Evolutionary conservation across 2,797 vertebrate genomes (phyloP).

Genomic region (Myiotriccus ornatus): DNA sequence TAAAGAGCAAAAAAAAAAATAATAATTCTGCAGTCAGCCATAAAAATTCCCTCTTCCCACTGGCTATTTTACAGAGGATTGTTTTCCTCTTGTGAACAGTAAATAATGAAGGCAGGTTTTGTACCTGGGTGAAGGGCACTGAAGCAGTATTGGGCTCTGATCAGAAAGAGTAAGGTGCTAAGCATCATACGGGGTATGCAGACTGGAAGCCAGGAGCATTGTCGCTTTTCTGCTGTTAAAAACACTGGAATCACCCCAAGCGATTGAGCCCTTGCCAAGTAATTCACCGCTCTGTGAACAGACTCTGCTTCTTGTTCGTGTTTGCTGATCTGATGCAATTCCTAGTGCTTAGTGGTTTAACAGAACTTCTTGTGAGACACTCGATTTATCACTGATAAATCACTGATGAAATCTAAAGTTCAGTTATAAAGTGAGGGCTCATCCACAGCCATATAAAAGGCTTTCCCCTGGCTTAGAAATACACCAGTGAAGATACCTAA

Average conservation of each 20-base stretch:
- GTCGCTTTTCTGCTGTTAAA: background rate
- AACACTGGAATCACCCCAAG: background rate
- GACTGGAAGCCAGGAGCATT: background rate
- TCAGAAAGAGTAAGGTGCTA: background rate
- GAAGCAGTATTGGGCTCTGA: background rate
- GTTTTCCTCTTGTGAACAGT: background rate
- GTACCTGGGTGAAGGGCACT: background rate
- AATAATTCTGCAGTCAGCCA: background rate
- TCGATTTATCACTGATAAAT: constrained; percentile 57
- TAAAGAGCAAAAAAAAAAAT: background rate
- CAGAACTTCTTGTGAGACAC: constrained; percentile 46
- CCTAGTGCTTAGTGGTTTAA: constrained; percentile 41
- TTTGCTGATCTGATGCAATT: constrained; percentile 48
- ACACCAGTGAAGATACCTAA: background rate
- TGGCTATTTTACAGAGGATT: constrained; percentile 12
- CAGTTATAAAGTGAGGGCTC: constrained; percentile 49
- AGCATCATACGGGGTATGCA: accelerated
- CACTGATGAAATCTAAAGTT: constrained; percentile 56
- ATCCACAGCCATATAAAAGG: constrained; percentile 21
- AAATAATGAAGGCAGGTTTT: background rate
- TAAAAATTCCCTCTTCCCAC: background rate
- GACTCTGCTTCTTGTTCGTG: background rate
- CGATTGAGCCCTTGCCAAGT: constrained; percentile 19
- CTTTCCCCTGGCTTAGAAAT: constrained; percentile 24
- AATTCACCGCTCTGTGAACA: background rate